Evolutionary conservation across 2,797 vertebrate genomes (phyloP), one percentile per base, ranked within the genome.

Genomic region (Notolepis coatsorum): DNA sequence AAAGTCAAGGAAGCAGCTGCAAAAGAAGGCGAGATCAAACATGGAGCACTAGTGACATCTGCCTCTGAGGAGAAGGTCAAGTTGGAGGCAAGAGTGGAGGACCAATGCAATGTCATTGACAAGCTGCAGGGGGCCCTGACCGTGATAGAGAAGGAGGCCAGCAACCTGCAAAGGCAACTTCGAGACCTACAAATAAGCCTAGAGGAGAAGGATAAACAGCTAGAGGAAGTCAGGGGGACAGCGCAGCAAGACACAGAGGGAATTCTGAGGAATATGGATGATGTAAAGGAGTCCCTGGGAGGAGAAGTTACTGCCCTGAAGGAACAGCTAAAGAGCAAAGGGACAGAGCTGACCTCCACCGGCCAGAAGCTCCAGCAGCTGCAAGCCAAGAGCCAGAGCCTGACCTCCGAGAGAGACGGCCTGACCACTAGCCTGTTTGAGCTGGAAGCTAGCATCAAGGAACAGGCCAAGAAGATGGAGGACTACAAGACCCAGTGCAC

Each of bases 151-250:
- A 92, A 92, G 61, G 94, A 95, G 70, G 61, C 84, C 2, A 80
- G 82, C 77, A 90, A 93, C 73, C 83, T 97, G 7, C 92, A 90
- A 62, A 90, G 41, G 63, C 93, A 94, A 75, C 85, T 96, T 43
- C 91, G 85, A 71, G 91, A 92, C 65, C 84, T 90, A 0, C 88
- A 94, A 70, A 77, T 63, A 52, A 85, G 85, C 42, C 18, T 94
- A 61, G 89, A 95, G 62, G 81, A 87, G 33, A 84, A 94, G 76
- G 91, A 94, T 68, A 84, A 89, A 57, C 79, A 88, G 61, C 60
- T 84, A 28, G 84, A 91, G 5, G 88, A 89, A 3, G 73, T 81
- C 20, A 90, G 61, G 54, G 79, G 30, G 41, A 76, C 10, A 2
- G 70, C 73, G 38, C 42, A 82, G 27, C 75, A 81, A 55, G 81